Conservation (phyloP, 1,140 invertebrate genomes). For the Cotesia chilonis region DNA sequence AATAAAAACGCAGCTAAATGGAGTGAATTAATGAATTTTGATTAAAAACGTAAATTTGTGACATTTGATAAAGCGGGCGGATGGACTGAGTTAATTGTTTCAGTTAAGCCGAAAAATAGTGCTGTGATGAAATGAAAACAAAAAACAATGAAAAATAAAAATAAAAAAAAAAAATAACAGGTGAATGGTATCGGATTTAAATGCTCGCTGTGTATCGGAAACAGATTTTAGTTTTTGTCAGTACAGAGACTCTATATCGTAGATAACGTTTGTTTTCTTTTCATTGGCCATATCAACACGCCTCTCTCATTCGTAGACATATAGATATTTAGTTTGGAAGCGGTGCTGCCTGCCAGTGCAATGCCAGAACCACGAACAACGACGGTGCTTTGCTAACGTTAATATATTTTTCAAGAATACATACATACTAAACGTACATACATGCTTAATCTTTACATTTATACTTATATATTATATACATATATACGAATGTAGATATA, state of each 20-base stretch:
- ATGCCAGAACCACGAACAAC: too few relatives aligned
- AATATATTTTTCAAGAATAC: background rate
- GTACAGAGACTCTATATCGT: slow-evolving; percentile 8
- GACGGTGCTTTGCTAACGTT: too few relatives aligned
- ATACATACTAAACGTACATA: slow-evolving; percentile 1
- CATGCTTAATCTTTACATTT: too few relatives aligned
- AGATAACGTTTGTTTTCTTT: slow-evolving; percentile 25
- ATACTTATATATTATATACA: background rate
- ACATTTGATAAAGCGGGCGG: background rate
- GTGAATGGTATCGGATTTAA: slow-evolving; percentile 45
- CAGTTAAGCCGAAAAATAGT: background rate
- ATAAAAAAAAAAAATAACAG: slow-evolving; percentile 30
- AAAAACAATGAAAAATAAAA: slow-evolving; percentile 28
- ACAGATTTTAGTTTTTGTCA: slow-evolving; percentile 48
- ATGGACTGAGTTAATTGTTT: slow-evolving; percentile 3
- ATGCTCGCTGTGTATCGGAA: slow-evolving; percentile 46
- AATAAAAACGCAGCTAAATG: too few relatives aligned
- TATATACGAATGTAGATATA: background rate
- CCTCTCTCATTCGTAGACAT: background rate
- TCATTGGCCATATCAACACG: slow-evolving; percentile 30
- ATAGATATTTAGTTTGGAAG: background rate
- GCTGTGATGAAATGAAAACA: background rate
- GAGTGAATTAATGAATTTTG: too few relatives aligned
- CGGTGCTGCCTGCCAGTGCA: background rate
- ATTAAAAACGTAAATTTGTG: background rate